Evolutionary conservation across 2,888 invertebrate genomes (phyloP), one percentile per base, ranked within the genome.

Genomic region (Mesodorylaimus sp.): DNA sequence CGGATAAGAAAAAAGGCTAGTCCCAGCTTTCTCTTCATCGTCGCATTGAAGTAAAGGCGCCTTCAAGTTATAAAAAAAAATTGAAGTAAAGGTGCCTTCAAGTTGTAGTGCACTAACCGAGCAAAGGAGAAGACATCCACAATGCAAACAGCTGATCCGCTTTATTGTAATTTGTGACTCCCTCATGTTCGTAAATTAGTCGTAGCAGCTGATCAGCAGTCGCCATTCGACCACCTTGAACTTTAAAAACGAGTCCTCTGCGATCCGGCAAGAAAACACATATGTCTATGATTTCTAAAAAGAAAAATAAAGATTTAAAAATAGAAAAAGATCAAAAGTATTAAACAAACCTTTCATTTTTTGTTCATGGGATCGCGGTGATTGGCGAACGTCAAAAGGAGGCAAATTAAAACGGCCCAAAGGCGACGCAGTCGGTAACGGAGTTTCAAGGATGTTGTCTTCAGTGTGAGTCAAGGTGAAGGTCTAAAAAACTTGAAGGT

Each of bases 41-140:
- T 32, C 16, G 7, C 32, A 32, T 16, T 32, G 16, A 10, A 32
- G 32, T 32, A 10, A 32, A 32, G 7, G 32, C 16, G 16, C 10
- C 16, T 32, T 32, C 10, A 10, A 32, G 32, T 16, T 32, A 16
- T 7, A 32, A 7, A 32, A 16, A 10, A 32, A 32, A 10, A 10
- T 32, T 32, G 32, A 7, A 32, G 10, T 32, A 32, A 10, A 32
- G 32, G 7, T 32, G 16, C 7, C 43, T 25, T 16, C 21, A 24
- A 32, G 43, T 26, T n/a, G n/a, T 7, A 37, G 7, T 27, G 49
- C 25, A 55, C 61, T 57, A 64, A 82, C 83, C 83, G 64, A 93
- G 70, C 50, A 87, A 75, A 1, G 85, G 80, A 59, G 89, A 91
- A 57, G 82, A 80, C 77, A 93, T 82, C 93, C 93, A 95, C 55